Evolutionary conservation across 2,797 vertebrate genomes (phyloP), one percentile per base, ranked within the genome.

Genomic region (Pteropus rufus): DNA sequence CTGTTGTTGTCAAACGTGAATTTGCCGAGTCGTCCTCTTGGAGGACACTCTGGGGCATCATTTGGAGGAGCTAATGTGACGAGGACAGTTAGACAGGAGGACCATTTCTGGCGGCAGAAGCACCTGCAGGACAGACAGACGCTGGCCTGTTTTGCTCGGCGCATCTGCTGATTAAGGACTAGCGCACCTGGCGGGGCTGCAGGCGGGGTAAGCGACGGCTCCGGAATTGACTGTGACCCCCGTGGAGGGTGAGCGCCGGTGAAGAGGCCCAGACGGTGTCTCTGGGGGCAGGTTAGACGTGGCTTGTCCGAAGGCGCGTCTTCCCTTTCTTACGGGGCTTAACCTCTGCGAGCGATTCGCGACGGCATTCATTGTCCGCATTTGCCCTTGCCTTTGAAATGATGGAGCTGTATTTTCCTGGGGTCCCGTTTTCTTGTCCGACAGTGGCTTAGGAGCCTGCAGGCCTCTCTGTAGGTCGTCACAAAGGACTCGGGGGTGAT

Each of bases 261-360:
- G 14, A n/a, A 52, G 58, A 64, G 14, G 21, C 6, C 7, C 7
- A 52, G 3, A 31, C 56, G 49, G 49, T 73, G 7, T 26, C 31
- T 36, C 36, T 4, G 65, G 41, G 69, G 15, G 26, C 36, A 36
- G 3, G 52, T 49, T 23, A 21, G 12, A 18, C 4, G 4, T 4
- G 12, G 15, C 41, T n/a, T 4, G 62, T n/a, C 8, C 2, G 2
- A 8, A 18, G 1, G 15, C 62, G 16, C 1, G 1, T 7, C n/a
- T 46, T 29, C 16, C 12, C 19, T 46, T 21, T 23, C 7, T 14
- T 64, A 54, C 3, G 1, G 31, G 65, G 24, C 12, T 60, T 9
- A 39, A 5, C 0, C 41, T 79, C 21, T 83, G 0, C 0, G 10
- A 23, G 26, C 23, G 36, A 0, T 11, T 69, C 26, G 23, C 26